Conservation (phyloP, 2,797 vertebrate species). For the Acipenser oxyrinchus region DNA sequence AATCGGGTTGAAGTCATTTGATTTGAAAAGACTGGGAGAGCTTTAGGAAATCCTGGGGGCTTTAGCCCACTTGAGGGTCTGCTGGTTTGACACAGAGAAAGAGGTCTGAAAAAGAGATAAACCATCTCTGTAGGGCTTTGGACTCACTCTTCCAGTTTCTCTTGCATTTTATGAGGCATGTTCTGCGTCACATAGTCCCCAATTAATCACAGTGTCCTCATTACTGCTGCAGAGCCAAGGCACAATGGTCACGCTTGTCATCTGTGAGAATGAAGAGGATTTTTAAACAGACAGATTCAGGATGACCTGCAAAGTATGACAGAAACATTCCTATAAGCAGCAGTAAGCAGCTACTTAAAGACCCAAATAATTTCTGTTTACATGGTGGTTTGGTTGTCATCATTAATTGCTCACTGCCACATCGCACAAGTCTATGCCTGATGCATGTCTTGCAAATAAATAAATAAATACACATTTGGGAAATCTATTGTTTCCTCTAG, state of each 20-base stretch:
- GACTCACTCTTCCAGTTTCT: slow-evolving; percentile 24
- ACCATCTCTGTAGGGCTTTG: slow-evolving; percentile 36
- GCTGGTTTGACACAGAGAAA: slow-evolving; percentile 33
- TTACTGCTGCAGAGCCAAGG: slow-evolving; percentile 1
- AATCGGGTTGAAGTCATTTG: slow-evolving; percentile 5
- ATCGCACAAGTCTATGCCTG: not conserved
- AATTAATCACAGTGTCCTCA: slow-evolving; percentile 41
- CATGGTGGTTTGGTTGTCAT: no score
- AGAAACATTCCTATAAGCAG: not conserved
- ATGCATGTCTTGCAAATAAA: not conserved
- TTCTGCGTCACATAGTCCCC: slow-evolving; percentile 33
- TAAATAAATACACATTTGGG: no score
- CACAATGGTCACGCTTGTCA: slow-evolving; percentile 18
- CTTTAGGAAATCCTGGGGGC: slow-evolving; percentile 18
- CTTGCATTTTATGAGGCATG: slow-evolving; percentile 39
- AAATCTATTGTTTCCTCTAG: no score
- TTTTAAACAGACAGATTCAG: not conserved
- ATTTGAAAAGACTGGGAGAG: not conserved
- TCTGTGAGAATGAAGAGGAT: slow-evolving; percentile 9
- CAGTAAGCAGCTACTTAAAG: not conserved
- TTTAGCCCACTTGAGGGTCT: slow-evolving; percentile 33
- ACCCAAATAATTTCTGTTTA: not conserved
- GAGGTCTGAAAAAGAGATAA: slow-evolving; percentile 40
- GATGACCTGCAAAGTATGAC: not conserved
- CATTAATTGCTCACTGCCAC: not conserved